These are phyloP conservation scores for Anastrepha obliqua DNA, from an alignment of 1,140 invertebrate species.

Conservation along the genomic window DNA sequence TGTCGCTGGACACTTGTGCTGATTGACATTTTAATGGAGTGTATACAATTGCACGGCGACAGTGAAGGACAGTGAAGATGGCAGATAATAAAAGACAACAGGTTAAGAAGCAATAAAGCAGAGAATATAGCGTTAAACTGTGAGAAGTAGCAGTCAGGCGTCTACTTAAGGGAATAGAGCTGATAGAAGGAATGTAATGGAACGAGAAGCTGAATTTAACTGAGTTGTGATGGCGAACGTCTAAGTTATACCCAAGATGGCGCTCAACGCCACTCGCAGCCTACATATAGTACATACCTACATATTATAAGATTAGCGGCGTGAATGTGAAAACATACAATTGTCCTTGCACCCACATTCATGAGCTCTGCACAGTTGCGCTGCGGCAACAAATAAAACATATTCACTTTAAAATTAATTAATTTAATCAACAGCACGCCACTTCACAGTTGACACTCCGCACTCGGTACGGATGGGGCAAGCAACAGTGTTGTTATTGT, in stretches of 20 bases:
- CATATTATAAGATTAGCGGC: no score
- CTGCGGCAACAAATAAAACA: background rate
- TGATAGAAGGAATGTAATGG: no score
- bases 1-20: slow-evolving; percentile 2
- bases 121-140: no score
- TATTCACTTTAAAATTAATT: slow-evolving; percentile 42
- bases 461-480: no score
- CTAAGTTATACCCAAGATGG: no score
- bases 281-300: background rate
- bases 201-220: no score
- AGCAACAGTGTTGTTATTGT: background rate
- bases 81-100: background rate
- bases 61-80: background rate
- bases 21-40: slow-evolving; percentile 45
- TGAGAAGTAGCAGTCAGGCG: background rate
- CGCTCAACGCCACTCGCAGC: no score
- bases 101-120: background rate
- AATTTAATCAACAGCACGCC: slow-evolving; percentile 38
- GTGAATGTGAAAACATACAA: background rate
- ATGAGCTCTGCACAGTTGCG: background rate
- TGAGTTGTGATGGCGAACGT: no score
- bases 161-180: background rate
- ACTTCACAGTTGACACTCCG: background rate
- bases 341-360: background rate
- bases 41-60: slow-evolving; percentile 5